Percentiles rank a stretch among this genome's conserved stretches.
These are phyloP conservation scores for Trachurus trachurus DNA, from an alignment of 2,797 vertebrate species.

Conservation along the genomic window DNA sequence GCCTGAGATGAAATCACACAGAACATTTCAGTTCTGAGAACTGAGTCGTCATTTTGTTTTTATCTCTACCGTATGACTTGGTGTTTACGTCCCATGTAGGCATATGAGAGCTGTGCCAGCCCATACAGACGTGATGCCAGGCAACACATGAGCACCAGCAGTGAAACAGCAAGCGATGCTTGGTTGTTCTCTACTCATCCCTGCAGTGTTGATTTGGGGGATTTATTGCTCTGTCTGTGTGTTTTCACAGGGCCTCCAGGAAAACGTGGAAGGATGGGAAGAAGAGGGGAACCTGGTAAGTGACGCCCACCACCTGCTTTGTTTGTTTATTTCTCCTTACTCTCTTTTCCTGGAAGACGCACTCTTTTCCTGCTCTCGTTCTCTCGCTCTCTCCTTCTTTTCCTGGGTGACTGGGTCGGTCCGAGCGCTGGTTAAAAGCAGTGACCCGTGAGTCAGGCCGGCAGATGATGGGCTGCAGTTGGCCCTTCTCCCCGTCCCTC, in stretches of 20 bases:
- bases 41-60: constrained; percentile 29
- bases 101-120: constrained; percentile 42
- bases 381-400: constrained; percentile 14
- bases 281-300: constrained; percentile 93
- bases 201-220: constrained; percentile 39
- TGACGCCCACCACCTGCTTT: constrained; percentile 46
- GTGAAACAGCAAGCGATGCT: constrained; percentile 50
- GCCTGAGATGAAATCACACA: constrained; percentile 23
- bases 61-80: constrained; percentile 12
- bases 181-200: constrained; percentile 51
- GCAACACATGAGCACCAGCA: constrained; percentile 55
- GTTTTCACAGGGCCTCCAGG: constrained; percentile 92
- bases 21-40: constrained; percentile 16
- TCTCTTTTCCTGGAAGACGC: constrained; percentile 42
- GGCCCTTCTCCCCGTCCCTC: constrained; percentile 59
- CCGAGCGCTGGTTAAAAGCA: constrained; percentile 45
- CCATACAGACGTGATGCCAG: constrained; percentile 51
- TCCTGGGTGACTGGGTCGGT: constrained; percentile 41
- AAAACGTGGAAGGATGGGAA: constrained; percentile 90
- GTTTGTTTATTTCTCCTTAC: constrained; percentile 42
- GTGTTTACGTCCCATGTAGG: constrained; percentile 3
- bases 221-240: constrained; percentile 71
- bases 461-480: constrained; percentile 53
- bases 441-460: constrained; percentile 62
- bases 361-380: constrained; percentile 13